These are phyloP conservation scores for Aleiodes alternator DNA, from an alignment of 2,888 invertebrate genomes.

Conservation along the genomic window DNA sequence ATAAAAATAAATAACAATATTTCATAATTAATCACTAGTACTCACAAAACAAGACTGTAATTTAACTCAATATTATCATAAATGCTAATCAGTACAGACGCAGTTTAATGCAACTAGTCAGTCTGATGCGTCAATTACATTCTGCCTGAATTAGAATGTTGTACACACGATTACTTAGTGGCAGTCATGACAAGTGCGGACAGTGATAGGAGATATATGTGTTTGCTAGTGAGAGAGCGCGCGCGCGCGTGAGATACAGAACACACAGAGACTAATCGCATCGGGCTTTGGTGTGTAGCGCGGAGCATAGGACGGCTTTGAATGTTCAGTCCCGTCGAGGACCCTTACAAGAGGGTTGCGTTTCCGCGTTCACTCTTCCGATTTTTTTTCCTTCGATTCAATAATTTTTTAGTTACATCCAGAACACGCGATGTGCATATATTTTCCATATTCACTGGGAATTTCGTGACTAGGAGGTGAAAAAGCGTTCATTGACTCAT, in stretches of 20 bases:
- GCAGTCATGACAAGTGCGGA: conserved; percentile 29
- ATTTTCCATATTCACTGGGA: conserved; percentile 27
- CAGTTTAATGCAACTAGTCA: background rate
- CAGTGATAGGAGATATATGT: conserved; percentile 48
- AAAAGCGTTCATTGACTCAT: conserved; percentile 42
- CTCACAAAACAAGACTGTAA: background rate
- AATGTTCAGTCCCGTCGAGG: conserved; percentile 69
- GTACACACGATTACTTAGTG: background rate
- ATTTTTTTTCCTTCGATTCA: background rate
- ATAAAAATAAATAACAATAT: background rate
- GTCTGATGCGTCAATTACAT: conserved; percentile 4
- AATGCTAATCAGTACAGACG: background rate
- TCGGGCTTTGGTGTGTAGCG: conserved; percentile 60
- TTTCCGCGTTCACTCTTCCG: conserved; percentile 44
- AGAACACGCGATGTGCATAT: conserved; percentile 37
- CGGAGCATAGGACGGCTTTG: conserved; percentile 62
- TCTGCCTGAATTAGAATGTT: conserved; percentile 7
- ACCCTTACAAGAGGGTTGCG: conserved; percentile 66
- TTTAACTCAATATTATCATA: conserved; percentile 9
- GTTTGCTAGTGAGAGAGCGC: conserved; percentile 45
- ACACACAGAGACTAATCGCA: conserved; percentile 54
- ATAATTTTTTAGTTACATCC: conserved; percentile 12
- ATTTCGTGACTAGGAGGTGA: conserved; percentile 36
- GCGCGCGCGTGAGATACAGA: conserved; percentile 64
- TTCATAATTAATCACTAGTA: background rate